Percentiles rank a stretch among this genome's conserved stretches.
These are phyloP conservation scores for Meriones psammophilus DNA, from an alignment of 2,797 vertebrate species.

Conservation along the genomic window DNA sequence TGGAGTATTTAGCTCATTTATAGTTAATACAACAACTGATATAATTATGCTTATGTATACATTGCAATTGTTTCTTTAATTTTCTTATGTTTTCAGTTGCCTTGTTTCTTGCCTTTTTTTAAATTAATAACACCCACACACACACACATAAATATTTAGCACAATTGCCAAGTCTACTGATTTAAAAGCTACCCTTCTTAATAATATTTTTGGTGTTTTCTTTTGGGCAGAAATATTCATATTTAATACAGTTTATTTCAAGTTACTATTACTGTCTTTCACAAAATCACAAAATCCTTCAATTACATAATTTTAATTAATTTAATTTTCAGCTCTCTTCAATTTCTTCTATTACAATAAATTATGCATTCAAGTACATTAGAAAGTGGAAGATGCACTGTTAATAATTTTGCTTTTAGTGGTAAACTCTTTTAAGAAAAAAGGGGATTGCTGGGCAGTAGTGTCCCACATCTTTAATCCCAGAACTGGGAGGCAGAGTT, in stretches of 20 bases:
- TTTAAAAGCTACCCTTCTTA: conserved; percentile 1
- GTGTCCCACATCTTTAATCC: no score
- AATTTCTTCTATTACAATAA: not conserved
- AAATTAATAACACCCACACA: not conserved
- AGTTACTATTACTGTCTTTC: conserved; percentile 2
- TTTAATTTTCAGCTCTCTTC: not conserved
- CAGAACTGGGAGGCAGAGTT: no score
- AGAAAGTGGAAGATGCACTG: not conserved
- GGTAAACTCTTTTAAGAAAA: not conserved
- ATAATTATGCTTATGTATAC: not conserved
- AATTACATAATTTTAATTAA: conserved; percentile 17
- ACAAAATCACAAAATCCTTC: not conserved
- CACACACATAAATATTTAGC: not conserved
- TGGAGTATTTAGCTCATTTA: not conserved
- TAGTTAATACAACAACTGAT: not conserved
- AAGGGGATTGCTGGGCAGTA: not conserved
- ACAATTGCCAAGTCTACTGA: not conserved
- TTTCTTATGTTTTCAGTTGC: not conserved
- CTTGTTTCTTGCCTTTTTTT: not conserved
- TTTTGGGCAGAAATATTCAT: not conserved
- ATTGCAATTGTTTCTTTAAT: conserved; percentile 10
- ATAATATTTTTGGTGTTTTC: not conserved
- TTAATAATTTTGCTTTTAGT: not conserved
- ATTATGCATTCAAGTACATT: not conserved
- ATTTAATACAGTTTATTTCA: not conserved